Evolutionary conservation across 2,888 invertebrate species (phyloP).

Genomic region (Exocentrus adspersus): DNA sequence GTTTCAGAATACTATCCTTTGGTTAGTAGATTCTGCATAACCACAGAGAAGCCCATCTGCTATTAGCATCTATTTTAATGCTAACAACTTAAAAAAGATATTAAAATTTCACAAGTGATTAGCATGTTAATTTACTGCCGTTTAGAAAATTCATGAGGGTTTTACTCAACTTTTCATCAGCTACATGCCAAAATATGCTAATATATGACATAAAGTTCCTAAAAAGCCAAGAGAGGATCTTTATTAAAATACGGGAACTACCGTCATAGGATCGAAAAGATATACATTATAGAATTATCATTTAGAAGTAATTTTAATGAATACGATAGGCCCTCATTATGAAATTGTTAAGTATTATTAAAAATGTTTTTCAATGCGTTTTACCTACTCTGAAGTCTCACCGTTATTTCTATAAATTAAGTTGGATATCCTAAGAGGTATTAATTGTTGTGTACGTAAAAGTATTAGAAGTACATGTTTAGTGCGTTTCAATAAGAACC

Average conservation of each 20-base stretch:
- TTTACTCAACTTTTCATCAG: not conserved
- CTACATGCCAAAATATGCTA: not conserved
- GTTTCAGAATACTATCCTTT: no score
- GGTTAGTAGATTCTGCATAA: no score
- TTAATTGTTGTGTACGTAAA: not conserved
- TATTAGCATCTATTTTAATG: no score
- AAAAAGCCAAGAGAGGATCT: not conserved
- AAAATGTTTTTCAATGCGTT: no score
- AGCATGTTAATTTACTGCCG: not conserved
- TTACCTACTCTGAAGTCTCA: no score
- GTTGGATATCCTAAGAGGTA: not conserved
- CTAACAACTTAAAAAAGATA: not conserved
- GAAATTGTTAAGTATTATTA: no score
- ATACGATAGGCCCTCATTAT: no score
- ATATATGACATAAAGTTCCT: not conserved
- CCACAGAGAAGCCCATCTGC: not conserved
- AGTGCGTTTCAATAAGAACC: not conserved
- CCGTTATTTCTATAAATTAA: no score
- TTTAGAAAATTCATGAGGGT: slow-evolving; percentile 3
- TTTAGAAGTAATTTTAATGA: no score
- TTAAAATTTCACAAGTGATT: not conserved
- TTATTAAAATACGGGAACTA: not conserved
- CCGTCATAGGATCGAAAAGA: no score
- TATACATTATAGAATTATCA: no score
- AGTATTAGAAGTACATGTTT: no score